Evolutionary conservation across 2,113 vertebrate species (phyloP), one percentile per base, ranked within the genome.

Genomic region (Sciurus niger): DNA sequence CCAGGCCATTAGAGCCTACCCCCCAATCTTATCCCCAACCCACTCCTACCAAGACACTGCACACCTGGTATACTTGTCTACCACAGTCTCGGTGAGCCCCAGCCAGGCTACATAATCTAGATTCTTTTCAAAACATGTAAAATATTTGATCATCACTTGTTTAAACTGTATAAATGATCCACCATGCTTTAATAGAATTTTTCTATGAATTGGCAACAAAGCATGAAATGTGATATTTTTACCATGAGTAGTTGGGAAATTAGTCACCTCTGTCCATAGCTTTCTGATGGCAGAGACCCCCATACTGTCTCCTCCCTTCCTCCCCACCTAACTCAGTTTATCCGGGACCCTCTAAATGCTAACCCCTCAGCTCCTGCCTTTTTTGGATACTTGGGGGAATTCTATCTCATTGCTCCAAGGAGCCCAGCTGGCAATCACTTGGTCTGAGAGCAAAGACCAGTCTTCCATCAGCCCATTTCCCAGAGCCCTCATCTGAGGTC

Each of bases 191-290:
- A 98, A 98, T 98, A 98, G 98, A 98, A 98, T 98, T 98, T 98
- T 98, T 99, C 98, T 98, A 98, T 98, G 98, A 99, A 98, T 98
- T 89, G 93, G 98, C 98, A 99, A 98, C 98, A 99, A 99, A 98
- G 98, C 98, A 99, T 98, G 98, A 98, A 99, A 98, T 99, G 98
- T 98, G 98, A 98, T 98, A 98, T 98, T 99, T 99, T 98, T 98
- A 98, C 98, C 98, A 98, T 98, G 98, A 99, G 97, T 98, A 95
- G 98, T 78, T 98, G 97, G 97, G 98, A 98, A 98, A 99, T 98
- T 98, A 98, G 98, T 98, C 98, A 98, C 98, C 98, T 98, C 97
- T 99, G 98, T 97, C 98, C 95, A 90, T 96, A 98, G 98, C 98
- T 98, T 96, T 77, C 79, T 89, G 78, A 96, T 96, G 98, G 95